Evolutionary conservation across 2,113 vertebrate species (phyloP).

Genomic region (Kobus ellipsiprymnus): DNA sequence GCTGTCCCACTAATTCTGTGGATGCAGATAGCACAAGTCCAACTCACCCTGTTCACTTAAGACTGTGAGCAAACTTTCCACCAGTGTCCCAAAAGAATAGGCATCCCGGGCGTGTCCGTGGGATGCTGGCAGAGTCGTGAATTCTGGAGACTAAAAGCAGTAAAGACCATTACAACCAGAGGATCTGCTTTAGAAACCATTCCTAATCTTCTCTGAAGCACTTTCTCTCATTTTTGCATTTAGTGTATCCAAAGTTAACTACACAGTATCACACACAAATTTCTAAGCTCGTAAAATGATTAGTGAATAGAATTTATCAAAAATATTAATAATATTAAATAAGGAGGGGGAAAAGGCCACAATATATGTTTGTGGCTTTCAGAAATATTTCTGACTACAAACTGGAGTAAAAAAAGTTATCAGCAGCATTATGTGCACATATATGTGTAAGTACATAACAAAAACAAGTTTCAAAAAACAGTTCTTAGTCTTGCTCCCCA

Average conservation of each 20-base stretch:
- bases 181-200: not conserved
- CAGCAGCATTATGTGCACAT: not conserved
- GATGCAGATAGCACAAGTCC: not conserved
- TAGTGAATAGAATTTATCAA: not conserved
- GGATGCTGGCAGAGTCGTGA: slow-evolving; percentile 85
- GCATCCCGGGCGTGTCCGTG: slow-evolving; percentile 90
- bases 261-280: not conserved
- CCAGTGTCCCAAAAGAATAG: slow-evolving; percentile 90
- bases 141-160: slow-evolving; percentile 85
- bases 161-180: not conserved
- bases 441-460: not conserved
- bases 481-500: not conserved
- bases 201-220: not conserved
- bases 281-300: not conserved
- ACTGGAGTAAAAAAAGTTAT: not conserved
- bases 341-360: not conserved
- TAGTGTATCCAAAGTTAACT: not conserved
- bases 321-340: not conserved
- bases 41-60: slow-evolving; percentile 88
- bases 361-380: not conserved
- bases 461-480: not conserved
- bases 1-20: not conserved
- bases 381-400: not conserved
- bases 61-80: slow-evolving; percentile 85
- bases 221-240: not conserved